Percentiles rank a stretch among this genome's conserved stretches.
Conservation (phyloP, 1,140 invertebrate species). For the Leptestheria dahalacensis region DNA sequence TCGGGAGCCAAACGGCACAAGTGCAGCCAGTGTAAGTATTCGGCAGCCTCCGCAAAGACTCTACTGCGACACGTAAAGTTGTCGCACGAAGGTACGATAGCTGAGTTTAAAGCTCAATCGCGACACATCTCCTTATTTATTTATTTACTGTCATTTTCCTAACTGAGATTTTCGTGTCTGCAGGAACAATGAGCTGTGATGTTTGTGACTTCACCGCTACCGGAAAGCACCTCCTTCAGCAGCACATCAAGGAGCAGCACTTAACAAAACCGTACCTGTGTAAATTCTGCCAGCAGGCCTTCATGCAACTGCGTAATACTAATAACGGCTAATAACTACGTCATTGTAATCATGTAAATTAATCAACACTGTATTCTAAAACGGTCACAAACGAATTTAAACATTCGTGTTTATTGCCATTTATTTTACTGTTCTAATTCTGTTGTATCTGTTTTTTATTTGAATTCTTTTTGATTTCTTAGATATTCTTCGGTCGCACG, state of each 20-base stretch:
- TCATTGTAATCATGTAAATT: not conserved
- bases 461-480: not conserved
- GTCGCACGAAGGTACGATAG: not conserved
- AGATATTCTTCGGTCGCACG: constrained; percentile 2
- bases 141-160: not conserved
- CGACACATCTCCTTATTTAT: not conserved
- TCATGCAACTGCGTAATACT: constrained; percentile 9
- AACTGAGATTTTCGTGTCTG: not conserved
- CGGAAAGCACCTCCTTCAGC: not conserved
- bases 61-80: not conserved
- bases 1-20: not conserved
- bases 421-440: too few relatives aligned
- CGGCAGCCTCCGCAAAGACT: not conserved
- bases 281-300: not conserved
- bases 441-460: not conserved
- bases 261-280: constrained; percentile 1
- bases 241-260: not conserved
- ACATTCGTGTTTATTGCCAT: too few relatives aligned
- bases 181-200: not conserved
- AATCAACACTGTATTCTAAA: not conserved
- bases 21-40: not conserved
- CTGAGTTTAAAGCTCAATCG: too few relatives aligned
- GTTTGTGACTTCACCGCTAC: constrained; percentile 1
- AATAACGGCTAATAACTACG: not conserved
- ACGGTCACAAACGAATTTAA: too few relatives aligned